Evolutionary conservation across 35 echinoderm and acorn worm genomes (phyloP).

Genomic region (Acanthaster planci): DNA sequence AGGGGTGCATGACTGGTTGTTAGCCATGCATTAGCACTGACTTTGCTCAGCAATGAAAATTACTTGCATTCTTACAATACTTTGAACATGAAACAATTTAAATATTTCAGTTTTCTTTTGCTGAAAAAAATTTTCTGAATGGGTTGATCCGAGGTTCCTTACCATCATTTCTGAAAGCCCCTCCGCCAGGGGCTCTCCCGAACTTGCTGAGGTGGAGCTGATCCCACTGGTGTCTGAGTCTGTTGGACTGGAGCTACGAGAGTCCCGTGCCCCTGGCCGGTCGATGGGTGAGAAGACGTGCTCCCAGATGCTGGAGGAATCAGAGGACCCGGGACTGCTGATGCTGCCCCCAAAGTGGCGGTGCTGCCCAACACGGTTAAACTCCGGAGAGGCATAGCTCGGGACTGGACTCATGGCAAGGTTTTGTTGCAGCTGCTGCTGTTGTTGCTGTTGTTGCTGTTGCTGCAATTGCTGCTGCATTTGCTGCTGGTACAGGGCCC

Average conservation of each 20-base stretch:
- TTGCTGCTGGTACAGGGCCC: constrained; percentile 35
- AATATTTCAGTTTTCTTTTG: too few species aligned
- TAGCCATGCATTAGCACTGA: too few species aligned
- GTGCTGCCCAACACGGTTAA: not conserved
- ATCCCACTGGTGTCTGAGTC: constrained; percentile 93
- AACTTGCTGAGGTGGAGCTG: constrained; percentile 85
- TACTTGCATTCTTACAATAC: too few species aligned
- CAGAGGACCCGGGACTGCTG: constrained; percentile 46
- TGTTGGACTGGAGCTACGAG: constrained; percentile 78
- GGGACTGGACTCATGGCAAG: not conserved
- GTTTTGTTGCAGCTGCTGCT: constrained; percentile 1
- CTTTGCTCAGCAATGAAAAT: too few species aligned
- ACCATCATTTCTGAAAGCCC: constrained; percentile 68
- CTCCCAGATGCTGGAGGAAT: constrained; percentile 79
- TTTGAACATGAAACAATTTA: too few species aligned
- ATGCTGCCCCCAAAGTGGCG: constrained; percentile 28
- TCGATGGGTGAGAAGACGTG: constrained; percentile 80
- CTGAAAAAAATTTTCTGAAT: too few species aligned
- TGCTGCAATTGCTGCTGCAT: not conserved
- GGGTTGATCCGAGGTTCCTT: not conserved
- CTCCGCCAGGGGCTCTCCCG: constrained; percentile 65
- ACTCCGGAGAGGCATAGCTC: not conserved
- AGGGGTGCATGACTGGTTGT: too few species aligned
- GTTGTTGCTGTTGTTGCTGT: constrained; percentile 15
- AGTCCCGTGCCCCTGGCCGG: constrained; percentile 1